These are phyloP conservation scores for Gymnothorax javanicus DNA, from an alignment of 2,797 vertebrate species.

Conservation along the genomic window DNA sequence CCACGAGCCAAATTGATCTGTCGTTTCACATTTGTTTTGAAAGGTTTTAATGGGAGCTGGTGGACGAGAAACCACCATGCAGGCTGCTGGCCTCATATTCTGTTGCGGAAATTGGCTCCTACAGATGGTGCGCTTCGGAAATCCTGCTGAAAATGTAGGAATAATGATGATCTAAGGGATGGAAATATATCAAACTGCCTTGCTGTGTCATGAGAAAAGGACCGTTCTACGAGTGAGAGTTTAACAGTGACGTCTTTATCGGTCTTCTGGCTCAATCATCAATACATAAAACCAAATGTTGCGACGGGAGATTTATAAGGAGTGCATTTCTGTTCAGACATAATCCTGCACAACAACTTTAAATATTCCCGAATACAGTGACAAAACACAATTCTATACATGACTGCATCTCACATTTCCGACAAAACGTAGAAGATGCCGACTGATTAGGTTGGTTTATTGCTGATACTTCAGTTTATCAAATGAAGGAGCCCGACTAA, in stretches of 20 bases:
- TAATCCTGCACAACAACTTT: neutral
- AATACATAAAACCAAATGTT: neutral
- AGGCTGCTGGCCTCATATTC: neutral
- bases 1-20: neutral
- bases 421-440: too few relatives aligned
- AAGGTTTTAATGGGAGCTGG: neutral
- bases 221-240: neutral
- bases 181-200: neutral
- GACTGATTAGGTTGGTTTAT: neutral
- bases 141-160: neutral
- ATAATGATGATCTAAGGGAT: neutral
- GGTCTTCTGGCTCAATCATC: neutral
- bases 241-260: neutral
- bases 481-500: neutral
- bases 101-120: neutral
- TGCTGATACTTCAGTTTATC: neutral
- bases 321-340: neutral
- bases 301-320: neutral
- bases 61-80: neutral
- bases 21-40: slow-evolving; percentile 6
- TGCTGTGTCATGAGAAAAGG: neutral
- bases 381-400: neutral
- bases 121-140: slow-evolving; percentile 2
- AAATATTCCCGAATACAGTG: neutral
- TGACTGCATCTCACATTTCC: too few relatives aligned